Conservation (phyloP, 2,797 vertebrate genomes). For the Loris lydekkerianus region DNA sequence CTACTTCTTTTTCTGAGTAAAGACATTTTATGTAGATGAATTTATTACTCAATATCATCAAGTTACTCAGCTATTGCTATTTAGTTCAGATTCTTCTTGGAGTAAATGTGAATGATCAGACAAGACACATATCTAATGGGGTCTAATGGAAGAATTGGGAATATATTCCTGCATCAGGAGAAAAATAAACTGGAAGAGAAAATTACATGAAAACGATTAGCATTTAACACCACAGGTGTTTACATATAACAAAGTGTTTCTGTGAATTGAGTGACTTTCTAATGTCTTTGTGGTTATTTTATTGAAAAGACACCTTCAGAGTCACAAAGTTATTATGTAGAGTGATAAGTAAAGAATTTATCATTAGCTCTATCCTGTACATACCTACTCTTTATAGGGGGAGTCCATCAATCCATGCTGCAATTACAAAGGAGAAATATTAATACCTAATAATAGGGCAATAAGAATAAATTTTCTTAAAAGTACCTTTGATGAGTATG, state of each 20-base stretch:
- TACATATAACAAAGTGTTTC: not conserved
- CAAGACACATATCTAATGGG: not conserved
- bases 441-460: not conserved
- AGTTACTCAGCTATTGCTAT: not conserved
- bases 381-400: not conserved
- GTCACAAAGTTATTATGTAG: not conserved
- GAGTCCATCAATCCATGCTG: not conserved
- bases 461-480: not conserved
- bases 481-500: not conserved
- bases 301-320: not conserved
- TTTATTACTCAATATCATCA: not conserved
- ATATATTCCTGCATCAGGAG: not conserved
- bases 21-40: not conserved
- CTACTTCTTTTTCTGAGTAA: not conserved
- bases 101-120: not conserved
- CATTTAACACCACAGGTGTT: not conserved
- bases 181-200: not conserved
- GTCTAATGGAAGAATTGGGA: not conserved
- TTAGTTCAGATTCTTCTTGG: not conserved
- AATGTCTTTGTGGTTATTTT: not conserved
- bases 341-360: not conserved
- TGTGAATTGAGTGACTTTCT: not conserved
- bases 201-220: not conserved
- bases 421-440: not conserved
- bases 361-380: not conserved